Conservation (phyloP, 2,888 invertebrate species). For the Orthosia cruda region DNA sequence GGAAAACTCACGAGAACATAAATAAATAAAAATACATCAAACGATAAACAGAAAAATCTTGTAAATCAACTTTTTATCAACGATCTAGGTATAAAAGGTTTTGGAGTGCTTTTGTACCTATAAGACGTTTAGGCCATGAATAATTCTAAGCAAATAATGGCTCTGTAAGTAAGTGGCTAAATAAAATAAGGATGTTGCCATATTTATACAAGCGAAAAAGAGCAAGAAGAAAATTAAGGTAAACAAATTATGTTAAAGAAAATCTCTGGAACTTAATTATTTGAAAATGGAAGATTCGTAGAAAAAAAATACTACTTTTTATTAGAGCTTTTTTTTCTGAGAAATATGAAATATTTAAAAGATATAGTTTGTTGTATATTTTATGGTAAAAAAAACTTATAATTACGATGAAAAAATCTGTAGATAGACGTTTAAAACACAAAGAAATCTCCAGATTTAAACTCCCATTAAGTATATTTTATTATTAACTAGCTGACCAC, state of each 20-base stretch:
- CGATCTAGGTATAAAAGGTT: too few species aligned
- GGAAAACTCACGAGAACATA: too few species aligned
- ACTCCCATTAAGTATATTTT: too few species aligned
- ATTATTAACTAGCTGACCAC: too few species aligned
- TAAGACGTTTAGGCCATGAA: slow-evolving; percentile 14
- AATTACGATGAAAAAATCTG: not conserved
- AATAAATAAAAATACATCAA: too few species aligned
- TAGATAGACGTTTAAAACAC: too few species aligned
- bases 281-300: not conserved
- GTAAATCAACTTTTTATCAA: too few species aligned
- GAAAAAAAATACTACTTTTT: not conserved
- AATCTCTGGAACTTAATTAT: not conserved
- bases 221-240: not conserved
- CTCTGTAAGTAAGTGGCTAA: slow-evolving; percentile 8
- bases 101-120: slow-evolving; percentile 33
- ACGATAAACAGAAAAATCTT: too few species aligned
- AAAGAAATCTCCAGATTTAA: too few species aligned
- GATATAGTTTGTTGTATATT: not conserved
- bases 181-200: not conserved
- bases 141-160: slow-evolving; percentile 23
- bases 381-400: not conserved
- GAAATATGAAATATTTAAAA: not conserved
- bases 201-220: not conserved
- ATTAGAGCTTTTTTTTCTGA: not conserved
- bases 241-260: not conserved